Conservation (phyloP, 2,888 invertebrate species). For the Elegia similella region DNA sequence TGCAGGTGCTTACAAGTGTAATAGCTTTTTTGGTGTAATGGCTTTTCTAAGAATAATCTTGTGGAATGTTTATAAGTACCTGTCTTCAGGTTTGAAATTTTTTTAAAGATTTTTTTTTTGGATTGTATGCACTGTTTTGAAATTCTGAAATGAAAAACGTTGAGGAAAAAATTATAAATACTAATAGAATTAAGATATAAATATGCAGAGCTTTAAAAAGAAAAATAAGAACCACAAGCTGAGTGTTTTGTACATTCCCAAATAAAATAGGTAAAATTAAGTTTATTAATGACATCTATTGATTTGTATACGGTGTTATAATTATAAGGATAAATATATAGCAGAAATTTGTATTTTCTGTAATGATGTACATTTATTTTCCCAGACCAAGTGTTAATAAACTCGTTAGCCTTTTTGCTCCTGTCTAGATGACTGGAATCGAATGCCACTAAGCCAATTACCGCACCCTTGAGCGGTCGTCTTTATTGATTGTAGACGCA, state of each 20-base stretch:
- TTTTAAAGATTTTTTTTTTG: neutral
- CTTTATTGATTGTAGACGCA: constrained; percentile 48
- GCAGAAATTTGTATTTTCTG: neutral
- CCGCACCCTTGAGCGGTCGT: constrained; percentile 29
- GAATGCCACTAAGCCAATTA: constrained; percentile 30
- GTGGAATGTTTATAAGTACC: neutral
- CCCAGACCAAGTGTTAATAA: constrained; percentile 18
- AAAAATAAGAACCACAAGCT: no score
- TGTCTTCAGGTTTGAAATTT: no score
- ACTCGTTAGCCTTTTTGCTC: constrained; percentile 23
- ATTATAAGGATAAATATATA: no score
- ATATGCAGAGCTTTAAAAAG: no score
- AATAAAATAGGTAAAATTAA: no score
- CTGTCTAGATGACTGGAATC: constrained; percentile 27
- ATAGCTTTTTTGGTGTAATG: constrained; percentile 5
- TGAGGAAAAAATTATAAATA: no score
- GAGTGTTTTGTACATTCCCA: no score
- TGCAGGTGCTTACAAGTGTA: constrained; percentile 13
- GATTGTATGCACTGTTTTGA: no score
- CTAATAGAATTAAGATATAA: no score
- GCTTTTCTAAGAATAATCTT: constrained; percentile 9
- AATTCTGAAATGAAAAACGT: no score
- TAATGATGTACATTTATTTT: neutral
- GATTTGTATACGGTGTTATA: no score
- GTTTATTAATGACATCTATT: no score